Conservation (phyloP, 2,888 invertebrate genomes). For the Hirtodrosophila trivittata region DNA sequence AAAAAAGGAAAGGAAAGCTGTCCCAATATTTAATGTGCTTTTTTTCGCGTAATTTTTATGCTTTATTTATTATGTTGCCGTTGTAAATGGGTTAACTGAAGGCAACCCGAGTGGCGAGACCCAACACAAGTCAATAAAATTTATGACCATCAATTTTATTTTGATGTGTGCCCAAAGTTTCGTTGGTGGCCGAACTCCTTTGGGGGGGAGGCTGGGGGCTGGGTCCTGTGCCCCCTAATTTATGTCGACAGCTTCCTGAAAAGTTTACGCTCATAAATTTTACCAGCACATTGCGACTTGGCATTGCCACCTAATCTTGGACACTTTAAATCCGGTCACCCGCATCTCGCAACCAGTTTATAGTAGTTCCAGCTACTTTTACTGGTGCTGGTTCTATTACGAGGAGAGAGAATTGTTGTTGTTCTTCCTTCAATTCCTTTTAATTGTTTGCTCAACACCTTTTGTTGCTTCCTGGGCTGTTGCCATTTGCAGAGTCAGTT, state of each 20-base stretch:
- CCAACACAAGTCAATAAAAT: conserved; percentile 66
- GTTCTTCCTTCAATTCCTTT: conserved; percentile 39
- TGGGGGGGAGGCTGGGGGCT: conserved; percentile 5
- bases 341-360: background rate
- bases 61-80: conserved; percentile 48
- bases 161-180: conserved; percentile 51
- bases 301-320: conserved; percentile 51
- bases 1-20: background rate
- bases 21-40: conserved; percentile 27
- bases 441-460: conserved; percentile 77
- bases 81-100: conserved; percentile 20
- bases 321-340: conserved; percentile 55
- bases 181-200: conserved; percentile 11
- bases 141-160: conserved; percentile 65
- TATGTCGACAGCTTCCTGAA: conserved; percentile 42
- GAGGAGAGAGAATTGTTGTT: conserved; percentile 14
- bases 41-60: conserved; percentile 38
- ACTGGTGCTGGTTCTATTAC: conserved; percentile 1
- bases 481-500: conserved; percentile 25
- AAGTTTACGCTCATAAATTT: conserved; percentile 31
- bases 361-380: too few species aligned
- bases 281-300: conserved; percentile 19
- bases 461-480: conserved; percentile 34
- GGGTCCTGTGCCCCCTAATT: conserved; percentile 31
- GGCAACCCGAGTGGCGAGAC: background rate